phyloP scores from a whole-genome alignment of 1,140 invertebrate genomes.

The Sipha flava region DNA sequence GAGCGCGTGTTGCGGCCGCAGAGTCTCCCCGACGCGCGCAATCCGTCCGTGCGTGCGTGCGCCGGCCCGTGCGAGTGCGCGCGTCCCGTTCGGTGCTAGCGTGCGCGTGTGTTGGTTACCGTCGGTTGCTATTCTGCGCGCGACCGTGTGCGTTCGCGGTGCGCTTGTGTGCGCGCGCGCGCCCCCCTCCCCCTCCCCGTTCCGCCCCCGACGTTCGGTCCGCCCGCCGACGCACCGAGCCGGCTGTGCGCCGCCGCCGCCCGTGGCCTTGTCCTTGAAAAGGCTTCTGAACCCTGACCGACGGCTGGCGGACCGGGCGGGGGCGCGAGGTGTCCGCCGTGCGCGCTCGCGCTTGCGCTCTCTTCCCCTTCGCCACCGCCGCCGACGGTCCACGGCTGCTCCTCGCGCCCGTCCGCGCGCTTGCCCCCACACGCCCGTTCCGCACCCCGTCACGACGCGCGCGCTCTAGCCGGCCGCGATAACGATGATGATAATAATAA shows the following conservation, averaged over 20 bases:
- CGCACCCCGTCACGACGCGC: not conserved
- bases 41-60: not conserved
- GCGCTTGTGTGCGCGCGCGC: not conserved
- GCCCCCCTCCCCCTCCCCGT: not conserved
- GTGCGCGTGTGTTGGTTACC: not conserved
- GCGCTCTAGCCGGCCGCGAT: not conserved
- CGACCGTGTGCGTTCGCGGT: not conserved
- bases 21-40: not conserved
- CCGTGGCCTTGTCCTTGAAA: conserved; percentile 38
- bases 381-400: not conserved
- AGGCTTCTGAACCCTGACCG: conserved; percentile 36
- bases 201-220: not conserved
- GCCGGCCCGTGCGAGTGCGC: not conserved
- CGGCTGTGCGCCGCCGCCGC: conserved; percentile 19
- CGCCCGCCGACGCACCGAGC: not conserved
- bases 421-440: not conserved
- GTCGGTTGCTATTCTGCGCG: not conserved
- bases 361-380: not conserved
- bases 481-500: not conserved
- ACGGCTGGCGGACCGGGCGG: not conserved
- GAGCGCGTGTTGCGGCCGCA: conserved; percentile 13
- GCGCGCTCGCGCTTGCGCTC: conserved; percentile 16
- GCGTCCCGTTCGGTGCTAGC: not conserved
- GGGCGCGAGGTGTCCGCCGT: not conserved
- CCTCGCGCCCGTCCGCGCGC: not conserved